phyloP scores from a whole-genome alignment of 2,888 invertebrate species.

The Antitype chi region DNA sequence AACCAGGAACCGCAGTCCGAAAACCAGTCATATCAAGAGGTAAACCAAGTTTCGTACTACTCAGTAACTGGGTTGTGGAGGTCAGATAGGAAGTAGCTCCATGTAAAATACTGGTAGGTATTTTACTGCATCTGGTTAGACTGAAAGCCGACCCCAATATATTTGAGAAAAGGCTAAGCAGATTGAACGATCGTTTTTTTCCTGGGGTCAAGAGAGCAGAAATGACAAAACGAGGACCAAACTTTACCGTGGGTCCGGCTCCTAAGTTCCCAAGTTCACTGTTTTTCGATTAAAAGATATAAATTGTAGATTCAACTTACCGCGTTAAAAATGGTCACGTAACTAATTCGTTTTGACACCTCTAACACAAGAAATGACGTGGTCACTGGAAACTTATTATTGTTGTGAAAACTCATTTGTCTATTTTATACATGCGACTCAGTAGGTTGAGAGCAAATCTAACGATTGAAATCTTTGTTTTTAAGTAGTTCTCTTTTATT shows the following conservation, averaged over 20 bases:
- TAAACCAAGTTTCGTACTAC: no score
- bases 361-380: background rate
- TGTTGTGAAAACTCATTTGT: background rate
- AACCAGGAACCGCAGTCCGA: no score
- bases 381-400: background rate
- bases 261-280: background rate
- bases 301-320: background rate
- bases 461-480: background rate
- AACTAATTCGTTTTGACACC: background rate
- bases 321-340: background rate
- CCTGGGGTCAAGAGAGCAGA: background rate
- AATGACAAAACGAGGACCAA: background rate
- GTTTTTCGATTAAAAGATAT: background rate
- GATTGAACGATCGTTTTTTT: background rate
- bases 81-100: no score
- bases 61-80: no score
- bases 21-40: no score
- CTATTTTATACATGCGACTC: background rate
- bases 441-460: background rate
- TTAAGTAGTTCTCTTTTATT: conserved; percentile 2
- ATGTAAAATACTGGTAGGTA: no score
- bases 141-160: no score
- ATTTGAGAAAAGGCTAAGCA: no score
- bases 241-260: background rate
- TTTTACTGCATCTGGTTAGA: no score